These are phyloP conservation scores for Choristoneura fumiferana DNA, from an alignment of 1,140 invertebrate species.

Conservation along the genomic window DNA sequence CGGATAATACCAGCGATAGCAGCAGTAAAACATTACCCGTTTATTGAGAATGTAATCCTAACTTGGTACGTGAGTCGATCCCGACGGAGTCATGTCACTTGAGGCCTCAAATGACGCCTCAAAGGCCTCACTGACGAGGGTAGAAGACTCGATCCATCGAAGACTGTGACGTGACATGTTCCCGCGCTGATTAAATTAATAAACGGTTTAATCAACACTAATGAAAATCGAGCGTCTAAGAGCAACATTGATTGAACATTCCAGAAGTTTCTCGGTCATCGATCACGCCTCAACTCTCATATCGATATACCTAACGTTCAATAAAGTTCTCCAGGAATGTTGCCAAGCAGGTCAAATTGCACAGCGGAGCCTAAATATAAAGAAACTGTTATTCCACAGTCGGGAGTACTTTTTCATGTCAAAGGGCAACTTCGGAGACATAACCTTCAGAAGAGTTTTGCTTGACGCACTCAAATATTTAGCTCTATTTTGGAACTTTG, in stretches of 20 bases:
- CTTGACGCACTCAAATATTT: too few relatives aligned
- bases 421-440: background rate
- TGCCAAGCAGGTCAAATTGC: too few relatives aligned
- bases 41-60: too few relatives aligned
- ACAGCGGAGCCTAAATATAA: conserved; percentile 1
- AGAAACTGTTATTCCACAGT: background rate
- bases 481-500: background rate
- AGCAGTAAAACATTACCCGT: too few relatives aligned
- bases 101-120: too few relatives aligned
- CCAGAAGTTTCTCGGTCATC: conserved; percentile 15
- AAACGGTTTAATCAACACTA: conserved; percentile 22
- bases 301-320: too few relatives aligned
- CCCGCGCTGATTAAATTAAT: conserved; percentile 4
- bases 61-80: too few relatives aligned
- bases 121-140: background rate
- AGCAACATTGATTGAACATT: conserved; percentile 33
- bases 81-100: too few relatives aligned
- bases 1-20: too few relatives aligned
- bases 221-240: conserved; percentile 25
- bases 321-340: too few relatives aligned
- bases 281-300: conserved; percentile 2
- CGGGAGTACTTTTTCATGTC: conserved; percentile 1
- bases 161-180: background rate
- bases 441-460: background rate
- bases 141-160: conserved; percentile 1